Percentiles rank a stretch among this genome's conserved stretches.
phyloP scores from a whole-genome alignment of 2,888 invertebrate genomes.

The Drosophila suboccidentalis region DNA sequence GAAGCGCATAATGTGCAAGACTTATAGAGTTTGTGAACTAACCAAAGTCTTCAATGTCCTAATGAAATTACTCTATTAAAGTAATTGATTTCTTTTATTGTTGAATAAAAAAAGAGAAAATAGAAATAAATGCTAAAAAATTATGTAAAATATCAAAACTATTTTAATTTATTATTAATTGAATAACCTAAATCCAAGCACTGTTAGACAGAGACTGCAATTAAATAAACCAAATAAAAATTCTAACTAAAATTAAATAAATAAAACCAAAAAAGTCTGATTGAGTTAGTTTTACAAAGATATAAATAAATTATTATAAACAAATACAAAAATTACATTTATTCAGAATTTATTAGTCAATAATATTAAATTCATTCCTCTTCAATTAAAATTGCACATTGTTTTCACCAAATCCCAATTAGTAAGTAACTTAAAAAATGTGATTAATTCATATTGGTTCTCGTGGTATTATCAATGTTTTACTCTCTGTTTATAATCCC shows the following conservation, averaged over 20 bases:
- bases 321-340: neutral
- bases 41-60: no score
- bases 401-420: neutral
- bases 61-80: neutral
- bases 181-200: no score
- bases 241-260: neutral
- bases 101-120: no score
- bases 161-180: neutral
- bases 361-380: neutral
- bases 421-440: neutral
- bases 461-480: conserved; percentile 27
- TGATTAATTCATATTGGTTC: conserved; percentile 3
- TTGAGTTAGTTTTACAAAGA: neutral
- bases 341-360: neutral
- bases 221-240: neutral
- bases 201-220: neutral
- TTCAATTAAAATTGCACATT: neutral
- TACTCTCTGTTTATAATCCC: conserved; percentile 31
- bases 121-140: no score
- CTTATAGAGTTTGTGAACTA: neutral
- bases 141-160: no score
- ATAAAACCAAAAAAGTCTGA: neutral
- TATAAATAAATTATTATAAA: neutral
- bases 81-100: neutral
- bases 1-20: neutral